Percentiles rank a stretch among this genome's conserved stretches.
phyloP scores from a whole-genome alignment of 1,140 invertebrate species.

The Phenacoccus solenopsis region DNA sequence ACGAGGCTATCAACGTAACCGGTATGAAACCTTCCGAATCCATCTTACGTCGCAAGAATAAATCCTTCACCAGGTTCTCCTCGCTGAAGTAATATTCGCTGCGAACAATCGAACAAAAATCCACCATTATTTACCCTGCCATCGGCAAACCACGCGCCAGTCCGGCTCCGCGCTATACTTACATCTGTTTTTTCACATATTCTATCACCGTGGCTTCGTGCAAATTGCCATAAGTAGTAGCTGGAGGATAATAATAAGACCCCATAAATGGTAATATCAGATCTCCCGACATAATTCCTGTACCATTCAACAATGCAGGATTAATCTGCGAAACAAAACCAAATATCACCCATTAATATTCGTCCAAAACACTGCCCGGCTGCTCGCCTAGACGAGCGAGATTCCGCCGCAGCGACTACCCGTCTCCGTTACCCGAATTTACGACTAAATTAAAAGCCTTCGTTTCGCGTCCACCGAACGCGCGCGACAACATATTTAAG shows the following conservation, averaged over 20 bases:
- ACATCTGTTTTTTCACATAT: slow-evolving; percentile 73
- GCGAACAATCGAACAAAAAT: slow-evolving; percentile 32
- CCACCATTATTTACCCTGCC: too few species aligned
- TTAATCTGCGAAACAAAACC: neutral
- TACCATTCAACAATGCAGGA: neutral
- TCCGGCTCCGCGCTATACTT: slow-evolving; percentile 33
- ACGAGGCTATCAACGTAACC: slow-evolving; percentile 84
- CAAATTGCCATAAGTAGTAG: slow-evolving; percentile 35
- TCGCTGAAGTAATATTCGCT: slow-evolving; percentile 99
- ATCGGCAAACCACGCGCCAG: too few species aligned
- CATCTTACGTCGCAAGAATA: slow-evolving; percentile 96
- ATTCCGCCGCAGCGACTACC: too few species aligned
- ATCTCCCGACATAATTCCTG: slow-evolving; percentile 32
- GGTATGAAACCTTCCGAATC: slow-evolving; percentile 83
- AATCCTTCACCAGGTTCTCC: slow-evolving; percentile 90
- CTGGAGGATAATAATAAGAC: slow-evolving; percentile 42
- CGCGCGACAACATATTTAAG: too few species aligned
- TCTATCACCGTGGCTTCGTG: slow-evolving; percentile 52
- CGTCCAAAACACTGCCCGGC: too few species aligned
- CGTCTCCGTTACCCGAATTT: too few species aligned
- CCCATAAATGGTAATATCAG: slow-evolving; percentile 51
- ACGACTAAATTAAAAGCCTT: too few species aligned
- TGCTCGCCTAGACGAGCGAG: too few species aligned
- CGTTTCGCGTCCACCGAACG: too few species aligned
- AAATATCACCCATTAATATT: neutral